These are phyloP conservation scores for Onychomys arenicola DNA, from an alignment of 2,797 vertebrate genomes.

Conservation along the genomic window DNA sequence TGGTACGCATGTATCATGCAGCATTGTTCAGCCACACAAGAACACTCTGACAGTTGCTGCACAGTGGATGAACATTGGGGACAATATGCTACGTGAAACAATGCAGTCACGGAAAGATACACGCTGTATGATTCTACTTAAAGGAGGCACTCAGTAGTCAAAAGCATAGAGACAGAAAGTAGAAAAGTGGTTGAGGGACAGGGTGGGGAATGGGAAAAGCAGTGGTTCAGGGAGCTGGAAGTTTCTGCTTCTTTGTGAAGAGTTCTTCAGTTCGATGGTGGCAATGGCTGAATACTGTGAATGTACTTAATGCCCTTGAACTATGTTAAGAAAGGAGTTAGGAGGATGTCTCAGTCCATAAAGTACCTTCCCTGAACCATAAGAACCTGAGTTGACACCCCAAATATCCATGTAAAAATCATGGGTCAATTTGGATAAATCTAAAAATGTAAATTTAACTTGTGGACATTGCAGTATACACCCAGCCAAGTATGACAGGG, in stretches of 20 bases:
- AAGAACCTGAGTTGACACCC: background rate
- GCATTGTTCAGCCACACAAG: background rate
- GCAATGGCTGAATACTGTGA: background rate
- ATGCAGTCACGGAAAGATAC: background rate
- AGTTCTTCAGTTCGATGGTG: background rate
- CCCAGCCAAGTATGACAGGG: background rate
- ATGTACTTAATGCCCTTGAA: background rate
- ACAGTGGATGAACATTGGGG: background rate
- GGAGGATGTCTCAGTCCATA: background rate
- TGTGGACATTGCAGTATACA: background rate
- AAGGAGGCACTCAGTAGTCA: background rate
- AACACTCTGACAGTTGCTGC: background rate
- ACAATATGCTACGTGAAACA: background rate
- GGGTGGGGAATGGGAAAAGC: background rate
- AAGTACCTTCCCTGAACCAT: background rate
- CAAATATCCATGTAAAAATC: background rate
- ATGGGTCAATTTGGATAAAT: background rate
- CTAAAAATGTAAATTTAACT: background rate
- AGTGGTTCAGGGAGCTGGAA: no score
- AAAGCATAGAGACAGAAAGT: background rate
- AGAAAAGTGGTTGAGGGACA: no score
- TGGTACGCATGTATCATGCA: background rate
- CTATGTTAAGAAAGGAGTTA: background rate
- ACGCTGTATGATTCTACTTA: background rate
- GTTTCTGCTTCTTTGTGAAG: background rate